Evolutionary conservation across 2,797 vertebrate species (phyloP).

Genomic region (Melanotaenia trifasciata): DNA sequence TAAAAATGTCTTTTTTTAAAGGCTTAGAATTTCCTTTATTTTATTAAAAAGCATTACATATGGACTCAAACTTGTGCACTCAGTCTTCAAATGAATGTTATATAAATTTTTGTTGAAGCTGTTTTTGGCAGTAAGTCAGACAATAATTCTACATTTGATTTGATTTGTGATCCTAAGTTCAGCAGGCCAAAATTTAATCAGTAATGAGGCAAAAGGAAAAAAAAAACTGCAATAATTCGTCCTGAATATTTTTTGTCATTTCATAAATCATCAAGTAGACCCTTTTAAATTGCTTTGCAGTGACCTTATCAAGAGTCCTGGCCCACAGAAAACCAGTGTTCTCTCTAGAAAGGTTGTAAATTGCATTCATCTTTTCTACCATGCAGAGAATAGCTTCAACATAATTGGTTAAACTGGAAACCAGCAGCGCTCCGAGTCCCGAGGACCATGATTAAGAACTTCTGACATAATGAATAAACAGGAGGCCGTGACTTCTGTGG

Average conservation of each 20-base stretch:
- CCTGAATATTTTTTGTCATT: conserved; percentile 15
- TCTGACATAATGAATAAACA: conserved; percentile 71
- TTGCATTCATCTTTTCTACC: conserved; percentile 57
- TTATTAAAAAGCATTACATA: not conserved
- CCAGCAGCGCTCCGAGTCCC: conserved; percentile 54
- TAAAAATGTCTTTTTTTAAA: not conserved
- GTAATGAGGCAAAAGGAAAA: not conserved
- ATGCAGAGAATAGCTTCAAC: conserved; percentile 46
- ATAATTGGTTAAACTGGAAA: conserved; percentile 62
- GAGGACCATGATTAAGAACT: conserved; percentile 59
- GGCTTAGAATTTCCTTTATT: not conserved
- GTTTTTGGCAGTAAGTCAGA: not conserved
- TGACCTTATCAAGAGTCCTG: conserved; percentile 26
- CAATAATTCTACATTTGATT: conserved; percentile 15
- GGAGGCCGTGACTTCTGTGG: conserved; percentile 47
- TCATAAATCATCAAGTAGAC: conserved; percentile 33
- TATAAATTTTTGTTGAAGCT: not conserved
- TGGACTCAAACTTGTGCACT: not conserved
- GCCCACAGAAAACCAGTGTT: conserved; percentile 43
- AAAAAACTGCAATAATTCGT: not conserved
- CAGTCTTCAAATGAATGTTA: not conserved
- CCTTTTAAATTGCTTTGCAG: conserved; percentile 25
- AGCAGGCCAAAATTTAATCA: not conserved
- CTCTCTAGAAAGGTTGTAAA: conserved; percentile 41
- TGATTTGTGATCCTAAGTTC: conserved; percentile 3